Evolutionary conservation across 2,113 vertebrate genomes (phyloP).

Genomic region (Gobius niger): DNA sequence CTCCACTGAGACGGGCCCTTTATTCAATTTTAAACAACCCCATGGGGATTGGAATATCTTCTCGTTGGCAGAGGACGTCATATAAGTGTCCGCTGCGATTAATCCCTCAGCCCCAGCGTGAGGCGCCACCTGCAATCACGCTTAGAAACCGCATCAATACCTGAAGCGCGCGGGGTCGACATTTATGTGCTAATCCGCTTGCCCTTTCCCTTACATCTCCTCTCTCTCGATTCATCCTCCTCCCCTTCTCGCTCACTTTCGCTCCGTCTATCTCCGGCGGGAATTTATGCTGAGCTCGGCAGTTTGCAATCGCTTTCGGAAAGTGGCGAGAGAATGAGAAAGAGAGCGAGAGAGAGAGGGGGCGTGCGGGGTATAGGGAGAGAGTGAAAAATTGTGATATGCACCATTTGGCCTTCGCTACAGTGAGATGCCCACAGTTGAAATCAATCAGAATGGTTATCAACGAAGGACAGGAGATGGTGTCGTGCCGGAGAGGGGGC

Average conservation of each 20-base stretch:
- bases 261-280: constrained; percentile 53
- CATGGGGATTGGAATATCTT: too few relatives aligned
- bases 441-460: constrained; percentile 60
- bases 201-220: constrained; percentile 13
- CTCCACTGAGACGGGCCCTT: too few relatives aligned
- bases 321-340: constrained; percentile 24
- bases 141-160: constrained; percentile 17
- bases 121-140: constrained; percentile 36
- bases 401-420: constrained; percentile 51
- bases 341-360: constrained; percentile 25
- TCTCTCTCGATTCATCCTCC: constrained; percentile 17
- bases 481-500: constrained; percentile 7
- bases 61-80: too few relatives aligned
- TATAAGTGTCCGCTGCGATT: not conserved
- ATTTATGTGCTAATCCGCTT: constrained; percentile 25
- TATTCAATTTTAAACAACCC: too few relatives aligned
- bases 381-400: constrained; percentile 47
- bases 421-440: constrained; percentile 31
- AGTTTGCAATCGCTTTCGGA: constrained; percentile 58
- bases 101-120: not conserved
- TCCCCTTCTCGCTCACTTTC: constrained; percentile 42
- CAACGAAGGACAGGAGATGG: constrained; percentile 36
- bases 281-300: constrained; percentile 75
- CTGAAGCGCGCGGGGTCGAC: constrained; percentile 22
- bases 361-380: not conserved